Evolutionary conservation across 2,888 invertebrate species (phyloP).

Genomic region (Metacarcinus magister): DNA sequence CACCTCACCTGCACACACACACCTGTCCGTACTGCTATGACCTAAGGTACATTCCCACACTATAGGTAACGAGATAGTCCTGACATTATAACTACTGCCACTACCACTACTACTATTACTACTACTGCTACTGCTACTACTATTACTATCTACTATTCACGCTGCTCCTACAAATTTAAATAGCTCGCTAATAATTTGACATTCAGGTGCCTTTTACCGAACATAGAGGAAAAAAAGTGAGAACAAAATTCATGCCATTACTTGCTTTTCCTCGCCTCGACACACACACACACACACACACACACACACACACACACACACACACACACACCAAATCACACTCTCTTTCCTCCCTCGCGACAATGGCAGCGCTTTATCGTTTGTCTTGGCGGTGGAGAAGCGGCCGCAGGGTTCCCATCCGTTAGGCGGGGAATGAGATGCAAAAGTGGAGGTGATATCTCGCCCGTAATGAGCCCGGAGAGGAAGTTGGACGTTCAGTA

Average conservation of each 20-base stretch:
- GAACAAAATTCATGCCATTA: not conserved
- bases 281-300: too few relatives aligned
- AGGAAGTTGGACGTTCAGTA: constrained; percentile 26
- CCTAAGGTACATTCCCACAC: not conserved
- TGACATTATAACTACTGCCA: not conserved
- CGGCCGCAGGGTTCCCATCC: not conserved
- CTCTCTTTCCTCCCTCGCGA: not conserved
- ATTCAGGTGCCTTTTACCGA: not conserved
- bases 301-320: constrained; percentile 3
- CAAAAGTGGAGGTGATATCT: constrained; percentile 27
- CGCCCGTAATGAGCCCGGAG: not conserved
- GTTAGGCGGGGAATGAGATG: constrained; percentile 20
- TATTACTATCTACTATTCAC: not conserved
- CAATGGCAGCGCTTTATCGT: not conserved
- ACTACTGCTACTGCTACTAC: not conserved
- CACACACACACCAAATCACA: not conserved
- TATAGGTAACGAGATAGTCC: not conserved
- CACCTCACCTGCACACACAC: not conserved
- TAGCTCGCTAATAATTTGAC: not conserved
- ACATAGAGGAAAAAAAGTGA: not conserved
- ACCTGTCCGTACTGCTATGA: not conserved
- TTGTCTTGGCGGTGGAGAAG: not conserved
- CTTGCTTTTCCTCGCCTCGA: too few relatives aligned
- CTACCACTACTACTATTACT: constrained; percentile 34
- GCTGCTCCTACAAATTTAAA: not conserved